These are phyloP conservation scores for Dysmachus trigonus DNA, from an alignment of 2,888 invertebrate species.

Conservation along the genomic window DNA sequence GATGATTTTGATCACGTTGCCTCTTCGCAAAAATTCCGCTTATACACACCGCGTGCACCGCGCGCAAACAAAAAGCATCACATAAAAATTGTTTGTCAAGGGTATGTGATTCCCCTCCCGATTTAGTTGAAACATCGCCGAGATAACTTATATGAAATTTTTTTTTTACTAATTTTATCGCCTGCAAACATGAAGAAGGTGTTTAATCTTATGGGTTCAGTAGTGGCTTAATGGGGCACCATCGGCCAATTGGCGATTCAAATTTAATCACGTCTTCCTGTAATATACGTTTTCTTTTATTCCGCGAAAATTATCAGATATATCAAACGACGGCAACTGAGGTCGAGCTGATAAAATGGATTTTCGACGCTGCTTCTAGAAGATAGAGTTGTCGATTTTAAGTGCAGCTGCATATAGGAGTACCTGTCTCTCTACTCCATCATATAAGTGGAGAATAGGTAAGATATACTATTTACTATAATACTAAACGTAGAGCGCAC, in stretches of 20 bases:
- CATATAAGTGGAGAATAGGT: too few species aligned
- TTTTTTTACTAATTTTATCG: background rate
- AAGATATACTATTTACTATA: too few species aligned
- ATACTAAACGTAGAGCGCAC: background rate
- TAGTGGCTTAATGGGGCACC: background rate
- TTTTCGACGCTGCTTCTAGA: background rate
- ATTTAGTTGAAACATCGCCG: background rate
- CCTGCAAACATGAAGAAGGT: background rate
- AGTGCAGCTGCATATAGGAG: background rate
- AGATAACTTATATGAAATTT: background rate
- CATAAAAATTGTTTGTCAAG: background rate
- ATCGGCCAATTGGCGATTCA: background rate
- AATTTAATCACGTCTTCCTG: conserved; percentile 42
- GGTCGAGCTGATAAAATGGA: conserved; percentile 10
- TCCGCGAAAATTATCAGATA: conserved; percentile 18
- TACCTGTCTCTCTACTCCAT: too few species aligned
- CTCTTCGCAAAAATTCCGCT: background rate
- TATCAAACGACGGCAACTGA: background rate
- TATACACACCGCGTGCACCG: too few species aligned
- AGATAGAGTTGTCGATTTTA: background rate
- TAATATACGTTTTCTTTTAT: conserved; percentile 1
- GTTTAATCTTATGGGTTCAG: background rate
- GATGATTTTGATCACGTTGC: background rate
- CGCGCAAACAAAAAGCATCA: background rate
- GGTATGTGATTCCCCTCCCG: background rate